Percentiles rank a stretch among this genome's conserved stretches.
Evolutionary conservation across 2,113 vertebrate genomes (phyloP).

Genomic region (Piprites chloris): DNA sequence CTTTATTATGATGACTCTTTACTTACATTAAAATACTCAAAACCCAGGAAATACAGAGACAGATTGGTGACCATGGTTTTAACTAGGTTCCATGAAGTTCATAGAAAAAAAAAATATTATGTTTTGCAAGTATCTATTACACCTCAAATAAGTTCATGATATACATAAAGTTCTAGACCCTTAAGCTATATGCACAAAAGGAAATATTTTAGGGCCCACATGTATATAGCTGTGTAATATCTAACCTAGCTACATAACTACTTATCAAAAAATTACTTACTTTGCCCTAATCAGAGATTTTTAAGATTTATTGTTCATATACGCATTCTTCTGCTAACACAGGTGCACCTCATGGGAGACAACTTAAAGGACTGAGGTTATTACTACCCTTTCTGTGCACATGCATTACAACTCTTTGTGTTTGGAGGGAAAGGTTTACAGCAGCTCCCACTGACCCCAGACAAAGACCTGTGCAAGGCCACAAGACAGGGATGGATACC

Average conservation of each 20-base stretch:
- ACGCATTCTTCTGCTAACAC: neutral
- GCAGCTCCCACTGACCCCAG: neutral
- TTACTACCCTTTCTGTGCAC: neutral
- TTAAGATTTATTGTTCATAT: neutral
- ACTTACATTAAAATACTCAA: neutral
- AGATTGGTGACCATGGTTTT: neutral
- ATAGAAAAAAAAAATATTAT: neutral
- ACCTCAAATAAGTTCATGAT: neutral
- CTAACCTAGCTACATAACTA: neutral
- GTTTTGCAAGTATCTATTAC: neutral
- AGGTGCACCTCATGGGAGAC: neutral
- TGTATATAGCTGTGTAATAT: neutral
- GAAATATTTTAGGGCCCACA: neutral
- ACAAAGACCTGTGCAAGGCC: neutral
- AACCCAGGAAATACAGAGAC: neutral
- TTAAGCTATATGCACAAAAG: neutral
- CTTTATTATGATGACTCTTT: neutral
- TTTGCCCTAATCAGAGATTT: neutral
- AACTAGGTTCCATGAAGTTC: neutral
- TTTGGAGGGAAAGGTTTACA: neutral
- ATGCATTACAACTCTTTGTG: accelerated
- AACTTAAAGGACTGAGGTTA: neutral
- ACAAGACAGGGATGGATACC: neutral
- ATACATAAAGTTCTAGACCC: neutral
- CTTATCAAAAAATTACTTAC: neutral